A percentile compares a stretch with the other conserved stretches of the same genome.
phyloP scores from a whole-genome alignment of 2,797 vertebrate species.

The Triplophysa bombifrons region DNA sequence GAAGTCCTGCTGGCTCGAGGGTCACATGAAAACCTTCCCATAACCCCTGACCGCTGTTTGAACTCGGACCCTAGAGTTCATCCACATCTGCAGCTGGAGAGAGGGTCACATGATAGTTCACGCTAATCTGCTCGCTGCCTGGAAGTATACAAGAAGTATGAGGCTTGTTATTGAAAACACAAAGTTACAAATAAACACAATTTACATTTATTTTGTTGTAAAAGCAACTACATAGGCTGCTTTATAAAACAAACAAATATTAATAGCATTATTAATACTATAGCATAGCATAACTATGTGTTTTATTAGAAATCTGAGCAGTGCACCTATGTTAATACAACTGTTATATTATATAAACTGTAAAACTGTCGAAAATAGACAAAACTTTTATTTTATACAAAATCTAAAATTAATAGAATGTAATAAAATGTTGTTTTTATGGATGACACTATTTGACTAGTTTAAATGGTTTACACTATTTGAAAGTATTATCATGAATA shows the following conservation, averaged over 20 bases:
- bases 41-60: conserved; percentile 39
- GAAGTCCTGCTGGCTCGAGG: background rate
- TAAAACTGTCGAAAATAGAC: no score
- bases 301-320: background rate
- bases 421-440: no score
- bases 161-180: background rate
- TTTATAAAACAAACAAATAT: background rate
- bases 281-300: no score
- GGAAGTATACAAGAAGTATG: background rate
- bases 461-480: background rate
- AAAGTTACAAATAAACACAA: background rate
- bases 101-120: conserved; percentile 11
- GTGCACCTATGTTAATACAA: no score
- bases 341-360: no score
- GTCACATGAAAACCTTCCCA: conserved; percentile 4
- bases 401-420: no score
- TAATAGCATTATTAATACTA: background rate
- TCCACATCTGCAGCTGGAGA: conserved; percentile 20
- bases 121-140: background rate
- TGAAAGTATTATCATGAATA: background rate
- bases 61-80: conserved; percentile 25
- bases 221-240: background rate
- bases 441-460: no score
- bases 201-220: no score
- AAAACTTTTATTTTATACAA: no score